Base-by-base conservation (phyloP, 2,113 vertebrate genomes). In the Rhabdornis inornatus region DNA sequence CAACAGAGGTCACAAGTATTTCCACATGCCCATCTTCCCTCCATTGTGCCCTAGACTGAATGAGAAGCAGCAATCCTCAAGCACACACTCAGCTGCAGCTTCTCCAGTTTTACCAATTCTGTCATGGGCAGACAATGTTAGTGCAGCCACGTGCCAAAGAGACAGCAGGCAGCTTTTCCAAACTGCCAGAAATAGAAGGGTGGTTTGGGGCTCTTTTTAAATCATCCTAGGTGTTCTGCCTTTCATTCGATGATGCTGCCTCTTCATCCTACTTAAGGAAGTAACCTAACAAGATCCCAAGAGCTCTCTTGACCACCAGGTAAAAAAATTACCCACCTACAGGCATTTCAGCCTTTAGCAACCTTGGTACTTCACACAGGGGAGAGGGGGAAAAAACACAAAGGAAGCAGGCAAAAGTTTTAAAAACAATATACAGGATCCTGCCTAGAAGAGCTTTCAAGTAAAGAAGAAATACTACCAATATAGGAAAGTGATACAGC, bases 311-410 rank as follows among this genome's bases (percentile, higher is more conserved):
- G 90, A 88, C 93, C 66, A 66, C 84, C 40, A 50, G 28, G 13
- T 61, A 78, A 70, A 70, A n/a, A 70, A 85, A 94, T 77, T 77
- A 80, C 61, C 57, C 78, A 83, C 70, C 78, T 77, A 85, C 81
- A 95, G 56, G 78, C 60, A 94, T 90, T 85, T 60, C 81, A 92
- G 82, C 50, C 87, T 83, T 92, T 44, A 87, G 55, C 70, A 94
- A 55, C 63, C 78, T 39, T 64, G 25, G 28, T 52, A 89, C 81
- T 84, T 87, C 28, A 49, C 49, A 61, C 18, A 77, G 7, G 10
- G 14, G 10, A 68, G 24, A 12, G 7, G 7, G 14, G 23, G 30
- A 2, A 40, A 40, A 22, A 87, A 64, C 40, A 65, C 53, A 93
- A 74, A 83, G 27, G 20, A 90, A 83, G 28, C 37, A 92, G 55